Evolutionary conservation across 64 coral and sea anemone genomes (phyloP).

Genomic region (Porites australiensis): DNA sequence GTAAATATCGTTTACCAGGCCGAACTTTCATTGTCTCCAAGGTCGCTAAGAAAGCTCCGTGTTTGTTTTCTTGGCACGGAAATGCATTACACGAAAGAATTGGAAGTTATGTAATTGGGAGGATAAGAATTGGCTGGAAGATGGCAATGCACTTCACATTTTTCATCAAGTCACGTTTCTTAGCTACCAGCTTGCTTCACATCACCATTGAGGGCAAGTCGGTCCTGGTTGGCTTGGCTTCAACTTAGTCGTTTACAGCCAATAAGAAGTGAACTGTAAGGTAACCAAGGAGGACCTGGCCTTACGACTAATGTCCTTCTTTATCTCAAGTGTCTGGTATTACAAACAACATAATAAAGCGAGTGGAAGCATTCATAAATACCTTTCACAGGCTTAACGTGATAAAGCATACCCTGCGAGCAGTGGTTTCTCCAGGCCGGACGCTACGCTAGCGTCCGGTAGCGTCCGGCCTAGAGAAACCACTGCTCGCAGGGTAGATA

Average conservation of each 20-base stretch:
- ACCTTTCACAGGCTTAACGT: not conserved
- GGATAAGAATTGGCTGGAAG: constrained; percentile 10
- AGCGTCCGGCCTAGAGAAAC: too few relatives aligned
- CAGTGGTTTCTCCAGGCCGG: too few relatives aligned
- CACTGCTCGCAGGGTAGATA: too few relatives aligned
- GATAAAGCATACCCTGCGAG: not conserved
- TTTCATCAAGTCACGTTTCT: constrained; percentile 7
- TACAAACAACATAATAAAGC: constrained; percentile 7
- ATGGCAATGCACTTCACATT: not conserved
- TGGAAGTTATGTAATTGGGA: constrained; percentile 8
- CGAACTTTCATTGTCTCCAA: not conserved
- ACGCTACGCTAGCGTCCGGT: too few relatives aligned
- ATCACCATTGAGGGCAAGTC: too few relatives aligned
- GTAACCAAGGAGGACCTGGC: too few relatives aligned
- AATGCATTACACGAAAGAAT: not conserved
- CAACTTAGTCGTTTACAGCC: constrained; percentile 5
- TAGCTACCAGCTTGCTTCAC: not conserved
- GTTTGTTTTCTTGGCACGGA: constrained; percentile 10
- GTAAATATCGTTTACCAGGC: too few relatives aligned
- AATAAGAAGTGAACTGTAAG: constrained; percentile 2
- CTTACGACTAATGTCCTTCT: not conserved
- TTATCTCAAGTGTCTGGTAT: not conserved
- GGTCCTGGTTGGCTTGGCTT: not conserved
- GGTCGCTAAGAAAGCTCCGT: not conserved
- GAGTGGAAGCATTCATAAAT: constrained; percentile 10